Conservation (phyloP, 2,888 invertebrate genomes). For the Pristionchus japonicus region DNA sequence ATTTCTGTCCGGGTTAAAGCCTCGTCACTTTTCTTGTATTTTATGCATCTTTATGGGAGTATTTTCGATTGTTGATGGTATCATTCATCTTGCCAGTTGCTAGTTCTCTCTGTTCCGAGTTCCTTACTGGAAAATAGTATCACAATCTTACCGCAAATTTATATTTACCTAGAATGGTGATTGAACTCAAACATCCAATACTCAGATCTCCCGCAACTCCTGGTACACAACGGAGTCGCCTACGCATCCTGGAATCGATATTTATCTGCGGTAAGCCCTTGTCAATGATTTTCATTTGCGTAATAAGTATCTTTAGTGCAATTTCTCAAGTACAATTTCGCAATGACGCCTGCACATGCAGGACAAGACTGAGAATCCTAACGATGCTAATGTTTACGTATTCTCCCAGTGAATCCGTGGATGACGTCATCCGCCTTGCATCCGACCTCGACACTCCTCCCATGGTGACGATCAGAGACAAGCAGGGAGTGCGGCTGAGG, state of each 20-base stretch:
- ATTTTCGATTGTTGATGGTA: no score
- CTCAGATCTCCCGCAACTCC: conserved; percentile 62
- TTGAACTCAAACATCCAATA: neutral
- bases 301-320: neutral
- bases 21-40: no score
- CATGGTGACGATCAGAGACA: conserved; percentile 57
- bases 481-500: conserved; percentile 58
- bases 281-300: neutral
- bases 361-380: no score
- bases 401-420: conserved; percentile 47
- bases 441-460: conserved; percentile 55
- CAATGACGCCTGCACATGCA: no score
- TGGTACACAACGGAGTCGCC: conserved; percentile 56
- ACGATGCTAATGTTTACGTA: no score
- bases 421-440: conserved; percentile 55
- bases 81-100: no score
- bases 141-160: no score
- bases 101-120: no score
- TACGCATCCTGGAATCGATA: conserved; percentile 61
- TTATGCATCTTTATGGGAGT: no score
- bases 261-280: conserved; percentile 50
- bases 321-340: neutral
- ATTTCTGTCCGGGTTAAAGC: no score
- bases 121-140: no score
- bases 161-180: no score